Conservation (phyloP, 2,797 vertebrate genomes). For the Chelmon rostratus region DNA sequence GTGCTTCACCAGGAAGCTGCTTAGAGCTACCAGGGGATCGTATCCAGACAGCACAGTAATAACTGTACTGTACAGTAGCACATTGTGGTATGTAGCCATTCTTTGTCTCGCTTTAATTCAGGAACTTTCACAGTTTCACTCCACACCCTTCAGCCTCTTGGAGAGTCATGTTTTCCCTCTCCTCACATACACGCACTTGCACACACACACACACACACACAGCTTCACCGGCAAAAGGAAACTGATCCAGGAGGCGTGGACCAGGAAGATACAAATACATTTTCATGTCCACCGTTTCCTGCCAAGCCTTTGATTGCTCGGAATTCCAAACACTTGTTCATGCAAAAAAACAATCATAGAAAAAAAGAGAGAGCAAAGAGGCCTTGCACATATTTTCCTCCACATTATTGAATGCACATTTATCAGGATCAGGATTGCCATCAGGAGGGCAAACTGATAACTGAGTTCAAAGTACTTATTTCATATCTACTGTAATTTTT, state of each 20-base stretch:
- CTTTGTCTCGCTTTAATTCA: slow-evolving; percentile 27
- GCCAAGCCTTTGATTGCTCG: slow-evolving; percentile 39
- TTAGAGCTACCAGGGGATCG: neutral
- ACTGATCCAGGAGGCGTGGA: slow-evolving; percentile 63
- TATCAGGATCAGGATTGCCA: too few species aligned
- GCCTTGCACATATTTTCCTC: neutral
- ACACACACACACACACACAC: neutral
- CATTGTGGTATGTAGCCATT: neutral
- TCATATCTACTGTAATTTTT: neutral
- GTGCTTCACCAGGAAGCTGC: neutral
- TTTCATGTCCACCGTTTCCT: slow-evolving; percentile 19
- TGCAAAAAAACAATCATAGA: slow-evolving; percentile 7
- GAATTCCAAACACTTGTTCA: slow-evolving; percentile 42
- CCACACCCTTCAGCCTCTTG: slow-evolving; percentile 17
- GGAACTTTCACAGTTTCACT: slow-evolving; percentile 6
- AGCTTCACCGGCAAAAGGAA: slow-evolving; percentile 49
- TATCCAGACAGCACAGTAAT: slow-evolving; percentile 4
- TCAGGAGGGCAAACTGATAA: neutral
- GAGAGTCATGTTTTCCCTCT: slow-evolving; percentile 27
- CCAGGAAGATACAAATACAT: slow-evolving; percentile 60
- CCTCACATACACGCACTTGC: too few species aligned
- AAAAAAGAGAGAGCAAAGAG: neutral
- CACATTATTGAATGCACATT: neutral
- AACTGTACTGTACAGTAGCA: neutral
- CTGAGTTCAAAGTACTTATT: neutral